These are phyloP conservation scores for Trichonephila clavata DNA, from an alignment of 1,140 invertebrate species.

Conservation along the genomic window DNA sequence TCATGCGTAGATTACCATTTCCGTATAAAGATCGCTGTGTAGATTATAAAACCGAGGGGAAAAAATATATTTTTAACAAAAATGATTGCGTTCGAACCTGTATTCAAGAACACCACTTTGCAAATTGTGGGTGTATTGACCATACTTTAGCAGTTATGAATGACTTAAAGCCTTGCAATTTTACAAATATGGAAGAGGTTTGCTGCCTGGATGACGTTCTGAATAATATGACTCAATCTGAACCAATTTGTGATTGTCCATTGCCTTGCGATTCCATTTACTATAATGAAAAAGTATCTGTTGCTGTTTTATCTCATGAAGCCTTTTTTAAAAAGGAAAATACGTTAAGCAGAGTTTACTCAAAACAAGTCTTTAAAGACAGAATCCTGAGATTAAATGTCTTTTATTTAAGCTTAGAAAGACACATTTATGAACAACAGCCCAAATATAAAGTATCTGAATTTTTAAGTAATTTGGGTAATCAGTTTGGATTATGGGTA, in stretches of 20 bases:
- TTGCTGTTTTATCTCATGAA: background rate
- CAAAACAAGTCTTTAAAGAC: too few species aligned
- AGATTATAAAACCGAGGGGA: background rate
- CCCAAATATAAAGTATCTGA: background rate
- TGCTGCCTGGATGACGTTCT: background rate
- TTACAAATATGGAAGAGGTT: background rate
- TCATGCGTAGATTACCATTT: background rate
- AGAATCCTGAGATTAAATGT: background rate
- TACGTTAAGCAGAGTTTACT: background rate
- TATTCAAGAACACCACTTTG: background rate
- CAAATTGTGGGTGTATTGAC: background rate
- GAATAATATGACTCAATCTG: background rate
- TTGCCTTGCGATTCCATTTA: background rate
- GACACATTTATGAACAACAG: background rate
- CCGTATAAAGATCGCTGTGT: background rate
- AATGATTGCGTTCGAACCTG: background rate
- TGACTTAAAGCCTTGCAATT: background rate
- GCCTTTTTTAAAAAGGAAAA: background rate
- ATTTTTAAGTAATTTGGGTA: background rate
- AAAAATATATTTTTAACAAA: background rate
- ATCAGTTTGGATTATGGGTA: conserved; percentile 4
- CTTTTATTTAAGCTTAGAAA: background rate
- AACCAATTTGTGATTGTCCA: background rate
- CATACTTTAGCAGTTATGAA: background rate
- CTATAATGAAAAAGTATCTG: background rate